Conservation (phyloP, 35 echinoderm and acorn worm genomes). For the Heliocidaris erythrogramma region DNA sequence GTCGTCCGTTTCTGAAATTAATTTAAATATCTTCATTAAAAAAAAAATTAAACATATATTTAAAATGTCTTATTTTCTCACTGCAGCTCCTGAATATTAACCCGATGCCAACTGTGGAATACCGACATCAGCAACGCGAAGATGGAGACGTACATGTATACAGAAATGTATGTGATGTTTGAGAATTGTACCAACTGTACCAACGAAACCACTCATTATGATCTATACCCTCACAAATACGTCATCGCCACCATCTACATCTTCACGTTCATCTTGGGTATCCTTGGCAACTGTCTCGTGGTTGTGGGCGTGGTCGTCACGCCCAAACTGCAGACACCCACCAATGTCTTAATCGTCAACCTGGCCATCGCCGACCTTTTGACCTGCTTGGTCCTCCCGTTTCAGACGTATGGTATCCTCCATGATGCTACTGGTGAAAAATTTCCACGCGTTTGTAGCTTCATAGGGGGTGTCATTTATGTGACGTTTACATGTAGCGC, state of each 20-base stretch:
- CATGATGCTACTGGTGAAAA: neutral
- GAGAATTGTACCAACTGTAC: constrained; percentile 16
- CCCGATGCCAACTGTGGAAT: neutral
- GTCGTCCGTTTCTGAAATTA: no score
- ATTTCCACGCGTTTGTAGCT: neutral
- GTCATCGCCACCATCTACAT: constrained; percentile 20
- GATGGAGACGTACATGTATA: neutral
- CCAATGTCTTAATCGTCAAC: constrained; percentile 65
- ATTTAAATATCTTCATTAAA: no score
- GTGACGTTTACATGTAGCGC: constrained; percentile 50
- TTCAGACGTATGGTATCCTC: constrained; percentile 45
- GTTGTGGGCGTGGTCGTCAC: constrained; percentile 35
- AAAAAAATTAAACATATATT: no score
- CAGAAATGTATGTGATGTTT: neutral
- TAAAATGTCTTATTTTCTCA: neutral
- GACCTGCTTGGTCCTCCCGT: constrained; percentile 15
- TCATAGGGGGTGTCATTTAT: constrained; percentile 45
- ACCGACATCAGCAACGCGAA: neutral
- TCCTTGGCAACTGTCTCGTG: constrained; percentile 51
- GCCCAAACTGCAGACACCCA: constrained; percentile 53
- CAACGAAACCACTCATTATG: neutral
- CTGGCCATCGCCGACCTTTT: constrained; percentile 61
- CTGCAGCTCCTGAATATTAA: neutral
- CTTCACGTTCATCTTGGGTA: constrained; percentile 36
- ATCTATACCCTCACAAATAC: constrained; percentile 3